Conservation (phyloP, 2,888 invertebrate genomes). For the Dasysyrphus tricinctus region DNA sequence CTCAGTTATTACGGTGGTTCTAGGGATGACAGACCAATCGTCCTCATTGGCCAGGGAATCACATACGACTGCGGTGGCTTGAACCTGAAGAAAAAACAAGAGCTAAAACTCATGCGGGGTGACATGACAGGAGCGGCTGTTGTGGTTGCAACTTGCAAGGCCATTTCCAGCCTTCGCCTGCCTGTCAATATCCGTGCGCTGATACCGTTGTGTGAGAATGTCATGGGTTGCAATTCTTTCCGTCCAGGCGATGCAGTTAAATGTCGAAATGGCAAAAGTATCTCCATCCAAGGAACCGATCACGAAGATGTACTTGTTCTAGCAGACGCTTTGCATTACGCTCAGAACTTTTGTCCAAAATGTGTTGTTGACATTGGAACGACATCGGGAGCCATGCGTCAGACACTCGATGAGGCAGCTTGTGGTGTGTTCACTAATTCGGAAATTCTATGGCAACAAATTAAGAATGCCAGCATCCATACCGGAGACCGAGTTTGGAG, state of each 20-base stretch:
- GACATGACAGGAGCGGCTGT: conserved; percentile 95
- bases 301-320: conserved; percentile 90
- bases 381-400: conserved; percentile 88
- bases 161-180: conserved; percentile 88
- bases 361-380: conserved; percentile 92
- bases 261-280: conserved; percentile 90
- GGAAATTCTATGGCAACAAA: conserved; percentile 86
- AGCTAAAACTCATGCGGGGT: conserved; percentile 86
- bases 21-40: conserved; percentile 87
- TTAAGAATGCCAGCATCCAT: conserved; percentile 88
- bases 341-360: conserved; percentile 86
- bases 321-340: conserved; percentile 91
- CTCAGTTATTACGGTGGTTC: conserved; percentile 88
- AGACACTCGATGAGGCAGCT: conserved; percentile 87
- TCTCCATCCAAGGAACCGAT: conserved; percentile 88
- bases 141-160: conserved; percentile 88
- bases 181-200: conserved; percentile 89
- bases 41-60: conserved; percentile 89
- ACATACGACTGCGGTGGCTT: conserved; percentile 90
- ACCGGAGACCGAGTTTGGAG: conserved; percentile 94
- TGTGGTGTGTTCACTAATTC: conserved; percentile 91
- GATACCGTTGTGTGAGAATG: conserved; percentile 91
- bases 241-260: conserved; percentile 91
- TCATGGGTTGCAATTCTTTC: conserved; percentile 91
- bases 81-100: conserved; percentile 85